Base-by-base conservation (phyloP, 2,888 invertebrate species). In the Syrista parreyssii region DNA sequence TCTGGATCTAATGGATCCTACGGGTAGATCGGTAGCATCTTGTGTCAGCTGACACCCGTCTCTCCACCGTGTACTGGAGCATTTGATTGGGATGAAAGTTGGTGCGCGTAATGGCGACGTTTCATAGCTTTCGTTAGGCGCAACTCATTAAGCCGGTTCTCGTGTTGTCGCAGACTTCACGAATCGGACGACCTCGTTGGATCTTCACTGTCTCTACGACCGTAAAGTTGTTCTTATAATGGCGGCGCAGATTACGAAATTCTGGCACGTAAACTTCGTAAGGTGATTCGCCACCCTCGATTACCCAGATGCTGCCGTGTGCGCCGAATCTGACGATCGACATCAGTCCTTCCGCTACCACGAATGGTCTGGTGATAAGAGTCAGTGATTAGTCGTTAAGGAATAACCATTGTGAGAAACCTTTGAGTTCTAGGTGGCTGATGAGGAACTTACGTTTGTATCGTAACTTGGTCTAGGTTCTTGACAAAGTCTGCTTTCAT, bases 401-500 rank as follows among this genome's bases (percentile, higher is more conserved):
- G 15, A 15, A 40, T 15, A 40, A 40, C 15, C 15, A 40, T 33
- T 33, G 40, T 15, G 40, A 33, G 33, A 33, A 33, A 3, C 33
- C 33, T 33, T 33, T 33, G 3, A 33, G 3, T 33, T 33, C 3
- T 3, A 33, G 6, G 15, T 40, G 40, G 6, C 40, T 40, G 40
- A 40, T 40, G 15, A 34, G 31, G 6, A 6, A 84, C 89, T 88
- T 71, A 90, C 90, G 90, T 90, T 82, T 90, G 90, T 79, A 90
- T 90, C 4, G 89, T 84, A 0, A 89, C 76, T 71, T 88, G 86
- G 40, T 90, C 90, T 12, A 90, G 86, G 76, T 86, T 90, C 73
- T 89, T 90, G 1, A 90, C 90, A 68, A 90, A 90, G 74, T 90
- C 90, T 0, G 90, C 90, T 73, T 90, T 90, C 90, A 90, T 90